Base-by-base conservation (phyloP, 2,797 vertebrate genomes). In the Crocidura indochinensis region DNA sequence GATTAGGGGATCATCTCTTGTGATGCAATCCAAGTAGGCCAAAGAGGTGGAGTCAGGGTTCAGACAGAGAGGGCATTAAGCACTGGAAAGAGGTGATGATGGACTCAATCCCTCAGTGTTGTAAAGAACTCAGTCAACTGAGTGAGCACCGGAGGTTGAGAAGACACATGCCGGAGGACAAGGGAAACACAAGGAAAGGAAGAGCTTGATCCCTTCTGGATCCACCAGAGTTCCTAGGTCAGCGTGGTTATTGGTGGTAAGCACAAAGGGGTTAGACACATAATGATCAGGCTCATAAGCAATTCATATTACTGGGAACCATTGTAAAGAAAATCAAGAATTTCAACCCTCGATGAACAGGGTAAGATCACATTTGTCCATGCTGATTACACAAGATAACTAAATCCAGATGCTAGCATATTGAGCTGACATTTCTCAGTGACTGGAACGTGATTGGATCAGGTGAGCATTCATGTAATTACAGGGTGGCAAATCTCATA, bases 401-500 rank as follows among this genome's bases (percentile, higher is more conserved):
- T 46, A 31, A 78, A 84, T 26, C 56, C n/a, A 10, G 47, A 29
- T 68, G 71, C 26, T 31, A 84, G 78, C 44, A 6, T 26, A 56
- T 26, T 3, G 29, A 79, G 62, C 51, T 46, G 67, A 49, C 49
- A 65, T 20, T 47, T 65, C 64, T 93, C 51, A 49, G 44, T 64
- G 79, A 29, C 15, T 44, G 14, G 71, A 62, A 8, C 51, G 78
- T 26, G 53, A 31, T 2, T 67, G 49, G 78, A 47, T 71, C 68
- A 47, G 49, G 67, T 87, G 56, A 75, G 49, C n/a, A 20, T 26
- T n/a, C 3, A 24, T 27, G 38, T 73, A 90, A 84, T 82, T 68
- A 80, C 12, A 76, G 49, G 38, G n/a, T 76, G 19, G 60, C 27
- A 10, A 68, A 8, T 49, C 51, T 87, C 69, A 14, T 22, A 29